Evolutionary conservation across 2,797 vertebrate genomes (phyloP).

Genomic region (Numenius phaeopus): DNA sequence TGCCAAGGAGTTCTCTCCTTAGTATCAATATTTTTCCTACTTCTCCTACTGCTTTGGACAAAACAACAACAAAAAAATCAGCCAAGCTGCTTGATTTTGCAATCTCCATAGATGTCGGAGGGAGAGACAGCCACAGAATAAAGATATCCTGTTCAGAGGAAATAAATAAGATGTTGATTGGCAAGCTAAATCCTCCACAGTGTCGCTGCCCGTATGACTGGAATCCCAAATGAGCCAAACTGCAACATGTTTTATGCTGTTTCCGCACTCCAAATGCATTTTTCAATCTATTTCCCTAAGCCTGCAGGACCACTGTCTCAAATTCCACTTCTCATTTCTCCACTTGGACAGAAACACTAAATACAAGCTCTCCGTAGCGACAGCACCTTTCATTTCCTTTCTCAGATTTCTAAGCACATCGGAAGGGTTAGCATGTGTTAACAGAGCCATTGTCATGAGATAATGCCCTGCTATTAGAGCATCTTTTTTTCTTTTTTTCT

Average conservation of each 20-base stretch:
- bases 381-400: background rate
- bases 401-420: background rate
- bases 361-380: background rate
- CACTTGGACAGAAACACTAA: background rate
- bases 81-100: background rate
- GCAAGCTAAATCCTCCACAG: constrained; percentile 49
- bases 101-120: background rate
- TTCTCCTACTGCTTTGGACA: background rate
- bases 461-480: background rate
- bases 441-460: background rate
- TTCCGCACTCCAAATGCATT: background rate
- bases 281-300: background rate
- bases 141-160: constrained; percentile 32
- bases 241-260: background rate
- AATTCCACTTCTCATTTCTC: background rate
- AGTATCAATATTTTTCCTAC: background rate
- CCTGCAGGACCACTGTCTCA: background rate
- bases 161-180: constrained; percentile 68
- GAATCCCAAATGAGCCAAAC: constrained; percentile 40
- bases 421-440: background rate
- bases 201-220: background rate
- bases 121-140: background rate
- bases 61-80: background rate
- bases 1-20: background rate
- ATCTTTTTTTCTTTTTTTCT: background rate